A percentile compares a stretch with the other conserved stretches of the same genome.
These are phyloP conservation scores for Gastracanthus pulcherrimus DNA, from an alignment of 2,888 invertebrate genomes.

Conservation along the genomic window DNA sequence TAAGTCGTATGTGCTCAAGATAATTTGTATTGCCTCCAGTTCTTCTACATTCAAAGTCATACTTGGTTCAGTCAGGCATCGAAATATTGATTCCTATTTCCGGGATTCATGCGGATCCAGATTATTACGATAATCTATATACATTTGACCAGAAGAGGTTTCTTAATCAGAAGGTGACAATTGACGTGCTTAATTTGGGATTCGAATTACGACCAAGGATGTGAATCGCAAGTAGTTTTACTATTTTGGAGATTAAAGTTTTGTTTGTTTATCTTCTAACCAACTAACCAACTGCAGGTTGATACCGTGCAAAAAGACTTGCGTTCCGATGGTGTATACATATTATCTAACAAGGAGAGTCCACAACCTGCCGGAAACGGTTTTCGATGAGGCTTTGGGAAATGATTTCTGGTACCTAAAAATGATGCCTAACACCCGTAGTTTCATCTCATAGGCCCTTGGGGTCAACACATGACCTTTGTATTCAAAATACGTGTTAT, in stretches of 20 bases:
- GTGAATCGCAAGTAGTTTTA: slow-evolving; percentile 70
- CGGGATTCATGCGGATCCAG: slow-evolving; percentile 70
- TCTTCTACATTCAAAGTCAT: slow-evolving; percentile 65
- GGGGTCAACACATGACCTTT: no score
- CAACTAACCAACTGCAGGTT: background rate
- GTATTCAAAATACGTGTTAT: no score
- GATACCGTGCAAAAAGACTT: background rate
- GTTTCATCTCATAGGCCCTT: no score
- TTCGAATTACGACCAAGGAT: slow-evolving; percentile 73
- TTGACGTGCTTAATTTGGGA: slow-evolving; percentile 70
- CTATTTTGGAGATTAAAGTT: slow-evolving; percentile 59
- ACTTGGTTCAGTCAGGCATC: slow-evolving; percentile 67
- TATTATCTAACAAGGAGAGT: no score
- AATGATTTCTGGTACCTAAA: no score
- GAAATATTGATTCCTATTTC: slow-evolving; percentile 67
- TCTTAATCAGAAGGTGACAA: slow-evolving; percentile 63
- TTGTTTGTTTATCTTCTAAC: background rate
- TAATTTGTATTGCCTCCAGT: slow-evolving; percentile 67
- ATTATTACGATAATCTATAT: slow-evolving; percentile 72
- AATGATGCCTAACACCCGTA: no score
- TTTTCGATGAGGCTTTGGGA: no score
- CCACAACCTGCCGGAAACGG: no score
- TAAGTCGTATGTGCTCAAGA: slow-evolving; percentile 67
- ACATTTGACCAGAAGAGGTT: slow-evolving; percentile 75
- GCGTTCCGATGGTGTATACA: background rate